A percentile compares a stretch with the other conserved stretches of the same genome.
These are phyloP conservation scores for Solenopsis invicta DNA, from an alignment of 1,140 invertebrate genomes.

Conservation along the genomic window DNA sequence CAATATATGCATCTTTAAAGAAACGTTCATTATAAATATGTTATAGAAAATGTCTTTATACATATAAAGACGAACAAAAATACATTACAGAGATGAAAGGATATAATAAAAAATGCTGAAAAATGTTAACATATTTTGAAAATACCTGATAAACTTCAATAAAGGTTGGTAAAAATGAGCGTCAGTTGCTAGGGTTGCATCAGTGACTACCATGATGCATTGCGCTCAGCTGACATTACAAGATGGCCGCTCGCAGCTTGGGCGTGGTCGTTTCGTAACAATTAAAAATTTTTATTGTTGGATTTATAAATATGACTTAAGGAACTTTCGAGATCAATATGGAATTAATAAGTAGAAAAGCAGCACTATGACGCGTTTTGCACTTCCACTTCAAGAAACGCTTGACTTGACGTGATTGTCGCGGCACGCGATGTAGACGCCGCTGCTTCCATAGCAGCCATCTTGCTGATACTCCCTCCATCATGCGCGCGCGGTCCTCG, in stretches of 20 bases:
- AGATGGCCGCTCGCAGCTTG: slow-evolving; percentile 84
- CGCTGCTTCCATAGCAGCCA: slow-evolving; percentile 80
- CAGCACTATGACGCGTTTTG: slow-evolving; percentile 59
- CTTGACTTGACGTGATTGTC: slow-evolving; percentile 62
- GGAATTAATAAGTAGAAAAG: slow-evolving; percentile 72
- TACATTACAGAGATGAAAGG: background rate
- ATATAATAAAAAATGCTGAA: background rate
- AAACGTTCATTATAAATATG: background rate
- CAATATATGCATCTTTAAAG: background rate
- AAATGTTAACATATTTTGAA: slow-evolving; percentile 52
- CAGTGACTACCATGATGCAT: slow-evolving; percentile 82
- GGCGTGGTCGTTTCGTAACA: slow-evolving; percentile 82
- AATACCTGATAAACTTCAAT: slow-evolving; percentile 67
- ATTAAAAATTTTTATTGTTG: slow-evolving; percentile 34
- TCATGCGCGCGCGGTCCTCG: slow-evolving; percentile 77
- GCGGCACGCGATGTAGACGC: slow-evolving; percentile 77
- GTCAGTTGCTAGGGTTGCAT: slow-evolving; percentile 75
- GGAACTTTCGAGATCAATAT: slow-evolving; percentile 47
- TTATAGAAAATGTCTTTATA: background rate
- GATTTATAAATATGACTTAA: slow-evolving; percentile 63
- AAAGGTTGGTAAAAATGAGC: slow-evolving; percentile 65
- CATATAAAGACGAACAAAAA: background rate
- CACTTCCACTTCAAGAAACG: slow-evolving; percentile 71
- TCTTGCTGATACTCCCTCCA: slow-evolving; percentile 82
- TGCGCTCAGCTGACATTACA: slow-evolving; percentile 76